A percentile compares a stretch with the other conserved stretches of the same genome.
Conservation (phyloP, 1,140 invertebrate species). For the Sesamia nonagrioides region DNA sequence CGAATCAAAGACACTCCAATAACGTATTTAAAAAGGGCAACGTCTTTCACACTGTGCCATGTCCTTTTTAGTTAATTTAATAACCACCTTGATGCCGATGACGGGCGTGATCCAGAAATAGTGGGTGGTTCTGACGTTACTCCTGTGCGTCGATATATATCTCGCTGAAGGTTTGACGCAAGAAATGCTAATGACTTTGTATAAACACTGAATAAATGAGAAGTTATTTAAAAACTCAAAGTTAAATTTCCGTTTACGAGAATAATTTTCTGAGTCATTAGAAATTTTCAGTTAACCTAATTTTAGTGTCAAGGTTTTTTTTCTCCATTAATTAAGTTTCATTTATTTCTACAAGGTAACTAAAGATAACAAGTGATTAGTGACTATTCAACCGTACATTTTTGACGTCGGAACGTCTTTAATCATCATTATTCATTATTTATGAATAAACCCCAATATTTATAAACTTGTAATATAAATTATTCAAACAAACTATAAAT, state of each 20-base stretch:
- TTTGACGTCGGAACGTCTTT: too few relatives aligned
- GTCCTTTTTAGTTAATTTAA: slow-evolving; percentile 66
- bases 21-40: slow-evolving; percentile 53
- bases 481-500: too few relatives aligned
- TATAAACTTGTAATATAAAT: too few relatives aligned
- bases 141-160: slow-evolving; percentile 66
- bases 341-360: too few relatives aligned
- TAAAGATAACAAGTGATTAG: too few relatives aligned
- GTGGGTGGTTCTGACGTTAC: slow-evolving; percentile 65
- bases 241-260: neutral
- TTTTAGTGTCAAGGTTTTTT: neutral
- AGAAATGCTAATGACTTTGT: slow-evolving; percentile 69
- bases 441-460: too few relatives aligned
- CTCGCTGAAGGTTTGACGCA: slow-evolving; percentile 67
- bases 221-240: slow-evolving; percentile 7
- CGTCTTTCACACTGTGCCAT: slow-evolving; percentile 46
- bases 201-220: slow-evolving; percentile 52
- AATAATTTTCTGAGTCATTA: neutral
- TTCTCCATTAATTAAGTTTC: neutral
- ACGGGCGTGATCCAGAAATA: slow-evolving; percentile 69
- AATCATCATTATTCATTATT: too few relatives aligned
- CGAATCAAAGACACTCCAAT: slow-evolving; percentile 55
- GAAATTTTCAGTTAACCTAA: slow-evolving; percentile 2
- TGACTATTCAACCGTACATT: too few relatives aligned
- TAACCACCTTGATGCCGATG: slow-evolving; percentile 67